Evolutionary conservation across 1,140 invertebrate genomes (phyloP), one percentile per base, ranked within the genome.

Genomic region (Zaprionus nigranus): DNA sequence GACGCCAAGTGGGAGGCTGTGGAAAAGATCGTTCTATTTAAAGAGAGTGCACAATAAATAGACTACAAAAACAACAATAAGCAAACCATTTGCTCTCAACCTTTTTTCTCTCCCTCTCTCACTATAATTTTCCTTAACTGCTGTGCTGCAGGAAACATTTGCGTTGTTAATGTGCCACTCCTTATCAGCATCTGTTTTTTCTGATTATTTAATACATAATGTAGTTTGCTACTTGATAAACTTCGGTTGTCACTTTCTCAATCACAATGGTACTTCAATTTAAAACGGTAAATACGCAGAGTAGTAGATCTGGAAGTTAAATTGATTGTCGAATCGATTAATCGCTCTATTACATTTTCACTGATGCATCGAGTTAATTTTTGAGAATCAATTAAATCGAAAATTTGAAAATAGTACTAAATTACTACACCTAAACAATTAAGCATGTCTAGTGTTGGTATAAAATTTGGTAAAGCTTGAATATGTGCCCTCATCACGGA

Each of bases 211-310:
- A 24, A 12, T 24, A 51, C 17, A 43, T 40, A 3, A 20, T 13
- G 9, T 51, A 2, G 20, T 22, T 51, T 1, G 11, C 12, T 22
- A 3, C 12, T 24, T 51, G 20, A 22, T 51, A 22, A 22, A 12
- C 4, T 51, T 6, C 9, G 1, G 20, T 51, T 51, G 7, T 53
- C 5, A 24, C 24, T 65, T 53, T 30, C 15, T 22, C 1, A 34
- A 22, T 38, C 15, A 24, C 40, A 20, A 20, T 38, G 20, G 40
- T 15, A n/a, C 62, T 70, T 63, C 38, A 62, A 59, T 70, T 75
- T 75, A n/a, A 75, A 75, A 70, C 72, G 59, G 72, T 75, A 70
- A 70, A 70, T 49, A 54, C 65, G 40, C 57, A 57, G 3, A 26
- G 9, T 11, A 15, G 11, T 30, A n/a, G n/a, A n/a, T n/a, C n/a